Base-by-base conservation (phyloP, 2,797 vertebrate species). In the Spinus olivaceus region DNA sequence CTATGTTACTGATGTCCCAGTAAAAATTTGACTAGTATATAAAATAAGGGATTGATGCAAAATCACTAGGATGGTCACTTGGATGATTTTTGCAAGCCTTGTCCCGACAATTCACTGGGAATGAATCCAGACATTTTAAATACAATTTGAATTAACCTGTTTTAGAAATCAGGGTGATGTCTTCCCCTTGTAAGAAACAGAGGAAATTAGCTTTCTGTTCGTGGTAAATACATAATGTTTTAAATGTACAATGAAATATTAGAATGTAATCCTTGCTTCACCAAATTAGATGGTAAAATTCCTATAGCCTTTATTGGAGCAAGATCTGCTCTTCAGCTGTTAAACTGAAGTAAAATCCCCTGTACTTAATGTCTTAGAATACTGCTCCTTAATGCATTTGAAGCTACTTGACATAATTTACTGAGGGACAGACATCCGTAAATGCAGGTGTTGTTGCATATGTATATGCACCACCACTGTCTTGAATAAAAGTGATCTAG, bases 351-450 rank as follows among this genome's bases (percentile, higher is more conserved):
- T 42, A 79, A 81, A 89, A 84, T 44, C 8, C 16, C 7, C 10
- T 14, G 12, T 77, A 25, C 30, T 35, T 77, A 47, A 14, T 63
- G 65, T 77, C 57, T 53, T 79, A 42, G 49, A 95, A 18, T 77
- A 66, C 60, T 76, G 16, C 53, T 94, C 77, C 56, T 90, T 73
- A 86, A 76, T 74, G 85, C 53, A 50, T 56, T 61, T 86, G 42
- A 72, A 81, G 70, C 65, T 86, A 28, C 61, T 60, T 60, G 70
- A 50, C 24, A 3, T 60, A 86, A 81, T 94, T 86, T 93, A 83
- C 79, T 87, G 93, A 96, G 90, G 86, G 89, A 92, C 87, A 96
- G 94, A 94, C 96, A 97, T 97, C 95, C 97, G 78, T 97, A 95
- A 96, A 93, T 67, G 87, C 95, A 85, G 91, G 64, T 95, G 88